Conservation (phyloP, 2,113 vertebrate genomes). For the Embiotoca jacksoni region DNA sequence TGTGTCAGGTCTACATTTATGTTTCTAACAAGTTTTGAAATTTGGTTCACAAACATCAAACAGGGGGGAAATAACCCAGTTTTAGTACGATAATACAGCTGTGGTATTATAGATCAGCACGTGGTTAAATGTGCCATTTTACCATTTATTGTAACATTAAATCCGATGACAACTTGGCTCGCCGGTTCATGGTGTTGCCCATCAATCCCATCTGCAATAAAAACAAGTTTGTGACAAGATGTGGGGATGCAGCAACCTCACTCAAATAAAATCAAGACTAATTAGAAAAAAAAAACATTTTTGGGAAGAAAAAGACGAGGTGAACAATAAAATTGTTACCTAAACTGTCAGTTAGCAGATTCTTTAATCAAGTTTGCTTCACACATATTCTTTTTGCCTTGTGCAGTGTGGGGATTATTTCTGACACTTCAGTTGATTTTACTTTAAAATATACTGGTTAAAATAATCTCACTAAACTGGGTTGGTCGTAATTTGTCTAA, state of each 20-base stretch:
- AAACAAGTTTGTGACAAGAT: too few species aligned
- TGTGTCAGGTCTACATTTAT: neutral
- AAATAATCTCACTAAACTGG: neutral
- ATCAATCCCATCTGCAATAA: too few species aligned
- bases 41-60: constrained; percentile 1
- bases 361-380: neutral
- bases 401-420: constrained; percentile 10
- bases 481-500: neutral
- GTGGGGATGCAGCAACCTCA: neutral
- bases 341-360: neutral
- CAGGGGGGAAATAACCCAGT: neutral
- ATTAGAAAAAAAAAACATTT: neutral
- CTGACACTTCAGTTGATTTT: neutral
- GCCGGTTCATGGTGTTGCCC: too few species aligned
- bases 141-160: neutral
- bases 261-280: too few species aligned
- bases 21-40: too few species aligned
- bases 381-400: neutral
- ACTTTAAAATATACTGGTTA: neutral
- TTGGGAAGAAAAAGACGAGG: neutral
- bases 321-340: neutral
- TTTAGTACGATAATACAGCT: neutral
- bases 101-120: neutral
- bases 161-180: neutral
- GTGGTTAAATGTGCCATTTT: neutral